Evolutionary conservation across 30 jellyfish, hydroid and myxozoan species (phyloP), one percentile per base, ranked within the genome.

Genomic region (Morbakka virulenta): DNA sequence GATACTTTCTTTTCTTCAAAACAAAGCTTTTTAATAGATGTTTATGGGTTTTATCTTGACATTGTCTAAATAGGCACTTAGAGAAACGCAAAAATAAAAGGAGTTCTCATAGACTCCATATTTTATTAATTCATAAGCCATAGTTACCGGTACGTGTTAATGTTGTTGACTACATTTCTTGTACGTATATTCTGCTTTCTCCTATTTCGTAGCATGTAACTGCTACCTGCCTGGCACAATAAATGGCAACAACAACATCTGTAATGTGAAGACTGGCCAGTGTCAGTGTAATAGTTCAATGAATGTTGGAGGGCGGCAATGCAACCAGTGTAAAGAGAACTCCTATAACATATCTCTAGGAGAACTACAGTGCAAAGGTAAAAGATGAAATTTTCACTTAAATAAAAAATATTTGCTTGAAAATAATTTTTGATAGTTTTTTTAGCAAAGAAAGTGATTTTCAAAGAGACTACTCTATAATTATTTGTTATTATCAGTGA

Each of bases 141-240:
- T n/a, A 64, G 11, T 11, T 28, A 28, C 31, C 66, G 23, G 22
- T 3, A 17, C 4, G n/a, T 47, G n/a, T 57, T 57, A 31, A 4
- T 57, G 25, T 11, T 21, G 70, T 57, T 21, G 4, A 4, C 25
- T n/a, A 28, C 50, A 3, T 21, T 30, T 62, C 2, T 69, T 30
- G n/a, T 52, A 23, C 52, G 3, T 33, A 29, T 41, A n/a, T n/a
- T n/a, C n/a, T n/a, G n/a, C n/a, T n/a, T n/a, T n/a, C n/a, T n/a
- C n/a, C n/a, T n/a, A n/a, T 12, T 50, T 83, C 67, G 11, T 57
- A 92, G 98, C 96, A 9, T 92, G 98, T 67, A 82, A 85, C 67
- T 92, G 98, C 72, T 85, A 85, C 62, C 67, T 92, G 50, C 98
- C 96, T 71, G 98, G 98, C 13, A 92, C 98, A n/a, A 30, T 72